Evolutionary conservation across 2,797 vertebrate species (phyloP).

Genomic region (Syncerus caffer): DNA sequence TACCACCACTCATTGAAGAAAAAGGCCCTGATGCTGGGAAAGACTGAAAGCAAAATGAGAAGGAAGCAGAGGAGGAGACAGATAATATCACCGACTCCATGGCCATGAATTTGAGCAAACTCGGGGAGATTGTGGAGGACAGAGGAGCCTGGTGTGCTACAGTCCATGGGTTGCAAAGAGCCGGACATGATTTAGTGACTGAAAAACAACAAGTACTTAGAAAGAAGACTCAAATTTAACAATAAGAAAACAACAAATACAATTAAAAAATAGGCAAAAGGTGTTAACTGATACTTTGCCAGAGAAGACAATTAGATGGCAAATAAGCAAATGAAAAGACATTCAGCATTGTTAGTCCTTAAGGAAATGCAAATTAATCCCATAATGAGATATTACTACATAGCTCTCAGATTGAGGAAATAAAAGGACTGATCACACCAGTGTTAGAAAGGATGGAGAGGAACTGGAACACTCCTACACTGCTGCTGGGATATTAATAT

Average conservation of each 20-base stretch:
- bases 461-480: background rate
- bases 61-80: background rate
- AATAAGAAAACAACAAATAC: background rate
- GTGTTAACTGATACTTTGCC: background rate
- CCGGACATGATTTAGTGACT: background rate
- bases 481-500: background rate
- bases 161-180: background rate
- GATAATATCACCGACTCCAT: background rate
- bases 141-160: background rate
- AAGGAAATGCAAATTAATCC: background rate
- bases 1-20: background rate
- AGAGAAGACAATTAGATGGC: background rate
- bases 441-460: background rate
- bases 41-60: background rate
- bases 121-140: background rate
- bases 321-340: background rate
- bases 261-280: background rate
- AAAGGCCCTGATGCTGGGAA: background rate
- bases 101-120: background rate
- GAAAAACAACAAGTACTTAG: background rate
- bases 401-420: background rate
- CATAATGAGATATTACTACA: background rate
- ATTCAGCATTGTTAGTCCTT: background rate
- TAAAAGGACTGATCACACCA: background rate
- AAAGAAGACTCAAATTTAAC: background rate